phyloP scores from a whole-genome alignment of 1,140 invertebrate species.

The Bombus waltoni region DNA sequence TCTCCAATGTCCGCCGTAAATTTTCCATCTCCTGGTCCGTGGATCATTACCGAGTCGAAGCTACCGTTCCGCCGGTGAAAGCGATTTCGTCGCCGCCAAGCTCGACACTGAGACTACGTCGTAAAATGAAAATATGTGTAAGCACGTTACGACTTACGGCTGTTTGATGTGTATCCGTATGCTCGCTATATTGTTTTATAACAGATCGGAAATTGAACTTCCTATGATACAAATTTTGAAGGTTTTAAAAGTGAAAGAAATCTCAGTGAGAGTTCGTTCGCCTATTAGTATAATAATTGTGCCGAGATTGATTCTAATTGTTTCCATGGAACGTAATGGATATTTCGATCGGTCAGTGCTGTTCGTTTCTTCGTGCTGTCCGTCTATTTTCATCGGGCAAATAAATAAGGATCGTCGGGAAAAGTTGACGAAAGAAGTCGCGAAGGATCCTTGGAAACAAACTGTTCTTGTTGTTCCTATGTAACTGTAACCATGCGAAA shows the following conservation, averaged over 20 bases:
- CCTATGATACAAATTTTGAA: background rate
- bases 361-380: too few relatives aligned
- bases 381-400: background rate
- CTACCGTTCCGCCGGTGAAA: background rate
- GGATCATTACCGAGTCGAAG: constrained; percentile 27
- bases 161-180: background rate
- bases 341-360: background rate
- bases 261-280: background rate
- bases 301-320: background rate
- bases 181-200: background rate
- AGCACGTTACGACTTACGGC: background rate
- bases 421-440: constrained; percentile 2
- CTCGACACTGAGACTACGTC: background rate
- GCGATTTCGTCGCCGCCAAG: background rate
- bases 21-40: background rate
- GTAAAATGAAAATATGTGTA: background rate
- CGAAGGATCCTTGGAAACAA: constrained; percentile 1
- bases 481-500: constrained; percentile 9
- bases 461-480: constrained; percentile 7
- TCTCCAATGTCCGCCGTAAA: background rate
- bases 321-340: background rate
- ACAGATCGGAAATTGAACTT: background rate
- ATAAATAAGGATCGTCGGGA: constrained; percentile 14
- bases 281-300: background rate
- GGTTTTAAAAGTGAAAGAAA: background rate